These are phyloP conservation scores for Setophaga petechia DNA, from an alignment of 2,113 vertebrate genomes.

Conservation along the genomic window DNA sequence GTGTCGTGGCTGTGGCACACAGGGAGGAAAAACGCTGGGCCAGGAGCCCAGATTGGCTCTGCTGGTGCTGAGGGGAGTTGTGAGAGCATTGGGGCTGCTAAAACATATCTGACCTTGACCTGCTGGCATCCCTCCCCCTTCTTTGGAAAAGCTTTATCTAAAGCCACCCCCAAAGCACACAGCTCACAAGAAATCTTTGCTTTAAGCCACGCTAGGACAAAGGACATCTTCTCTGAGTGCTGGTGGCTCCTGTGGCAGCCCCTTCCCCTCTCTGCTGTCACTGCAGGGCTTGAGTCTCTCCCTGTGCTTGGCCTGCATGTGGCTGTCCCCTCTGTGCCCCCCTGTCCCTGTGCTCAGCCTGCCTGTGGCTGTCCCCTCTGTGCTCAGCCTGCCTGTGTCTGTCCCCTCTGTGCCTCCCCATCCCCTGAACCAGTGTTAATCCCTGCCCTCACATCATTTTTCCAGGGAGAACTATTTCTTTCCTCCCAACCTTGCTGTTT, in stretches of 20 bases:
- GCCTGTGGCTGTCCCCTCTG: neutral
- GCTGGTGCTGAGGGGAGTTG: neutral
- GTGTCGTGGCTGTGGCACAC: accelerated
- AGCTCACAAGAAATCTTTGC: neutral
- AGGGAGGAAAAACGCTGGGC: accelerated
- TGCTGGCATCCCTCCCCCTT: neutral
- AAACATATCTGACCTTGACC: neutral
- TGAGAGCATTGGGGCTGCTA: neutral
- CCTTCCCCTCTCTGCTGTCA: neutral
- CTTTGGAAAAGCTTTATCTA: neutral
- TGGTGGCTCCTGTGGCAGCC: neutral
- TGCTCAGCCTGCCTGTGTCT: accelerated
- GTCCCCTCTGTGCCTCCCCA: accelerated
- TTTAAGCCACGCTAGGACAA: accelerated
- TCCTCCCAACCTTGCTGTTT: neutral
- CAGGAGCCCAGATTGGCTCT: neutral
- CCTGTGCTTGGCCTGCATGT: accelerated
- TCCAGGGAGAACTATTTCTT: accelerated
- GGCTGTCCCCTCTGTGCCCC: neutral
- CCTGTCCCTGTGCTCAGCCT: neutral
- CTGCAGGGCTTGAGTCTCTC: neutral
- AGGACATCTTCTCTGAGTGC: neutral
- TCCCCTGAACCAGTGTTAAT: accelerated
- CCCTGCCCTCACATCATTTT: neutral
- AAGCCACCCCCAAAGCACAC: neutral